Conservation (phyloP, 2,113 vertebrate species). For the Clinocottus analis region DNA sequence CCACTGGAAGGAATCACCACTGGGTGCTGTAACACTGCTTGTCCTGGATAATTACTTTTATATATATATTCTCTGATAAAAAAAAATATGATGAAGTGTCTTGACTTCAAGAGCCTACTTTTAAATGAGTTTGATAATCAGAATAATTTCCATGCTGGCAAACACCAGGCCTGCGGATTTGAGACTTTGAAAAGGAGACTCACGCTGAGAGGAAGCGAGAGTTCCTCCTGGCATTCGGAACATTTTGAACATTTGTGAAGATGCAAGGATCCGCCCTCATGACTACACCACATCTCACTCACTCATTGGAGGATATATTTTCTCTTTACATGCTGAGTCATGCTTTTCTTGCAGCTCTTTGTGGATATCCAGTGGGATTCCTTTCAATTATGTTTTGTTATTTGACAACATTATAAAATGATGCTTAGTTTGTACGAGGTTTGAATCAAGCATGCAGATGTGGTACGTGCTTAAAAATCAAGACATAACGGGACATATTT, state of each 20-base stretch:
- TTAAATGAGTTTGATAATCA: conserved; percentile 51
- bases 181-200: conserved; percentile 34
- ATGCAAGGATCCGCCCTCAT: conserved; percentile 19
- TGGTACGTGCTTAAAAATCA: not conserved
- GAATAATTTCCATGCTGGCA: conserved; percentile 31
- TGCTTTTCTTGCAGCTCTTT: not conserved
- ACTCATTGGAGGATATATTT: not conserved
- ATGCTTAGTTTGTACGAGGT: not conserved
- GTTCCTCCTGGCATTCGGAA: conserved; percentile 29
- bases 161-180: conserved; percentile 20
- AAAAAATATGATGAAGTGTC: conserved; percentile 35
- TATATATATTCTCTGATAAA: conserved; percentile 22
- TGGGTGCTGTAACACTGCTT: conserved; percentile 9
- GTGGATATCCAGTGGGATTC: not conserved
- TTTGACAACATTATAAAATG: not conserved
- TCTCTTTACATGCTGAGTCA: not conserved
- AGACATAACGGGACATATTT: not conserved
- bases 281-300: conserved; percentile 22
- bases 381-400: not conserved
- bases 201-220: conserved; percentile 38
- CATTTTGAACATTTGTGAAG: conserved; percentile 42
- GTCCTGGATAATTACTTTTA: conserved; percentile 22
- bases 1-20: not conserved
- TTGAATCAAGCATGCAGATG: not conserved
- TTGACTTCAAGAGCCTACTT: conserved; percentile 28